These are phyloP conservation scores for Drosophila pandora DNA, from an alignment of 1,140 invertebrate genomes.

Conservation along the genomic window DNA sequence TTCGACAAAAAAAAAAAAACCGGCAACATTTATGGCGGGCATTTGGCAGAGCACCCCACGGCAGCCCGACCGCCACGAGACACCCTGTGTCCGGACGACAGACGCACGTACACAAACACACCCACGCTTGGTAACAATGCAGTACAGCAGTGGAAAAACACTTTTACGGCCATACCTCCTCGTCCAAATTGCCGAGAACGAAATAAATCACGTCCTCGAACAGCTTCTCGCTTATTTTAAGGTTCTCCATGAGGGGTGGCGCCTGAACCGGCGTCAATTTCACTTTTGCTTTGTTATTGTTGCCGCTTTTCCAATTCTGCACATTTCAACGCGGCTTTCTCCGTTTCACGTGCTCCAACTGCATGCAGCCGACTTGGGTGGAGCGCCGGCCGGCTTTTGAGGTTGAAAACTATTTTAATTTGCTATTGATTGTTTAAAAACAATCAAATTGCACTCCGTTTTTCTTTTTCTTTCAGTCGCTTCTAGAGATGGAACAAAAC, in stretches of 20 bases:
- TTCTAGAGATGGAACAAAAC: no score
- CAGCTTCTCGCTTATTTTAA: constrained; percentile 75
- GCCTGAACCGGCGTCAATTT: constrained; percentile 48
- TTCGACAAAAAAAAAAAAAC: constrained; percentile 28
- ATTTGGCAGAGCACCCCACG: constrained; percentile 39
- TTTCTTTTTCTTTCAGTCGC: not conserved
- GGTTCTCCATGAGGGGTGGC: constrained; percentile 58
- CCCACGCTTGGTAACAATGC: constrained; percentile 19
- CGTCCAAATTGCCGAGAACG: constrained; percentile 76
- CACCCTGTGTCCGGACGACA: constrained; percentile 26
- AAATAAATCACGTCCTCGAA: constrained; percentile 78
- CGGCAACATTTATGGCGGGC: constrained; percentile 74
- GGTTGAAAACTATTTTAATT: no score
- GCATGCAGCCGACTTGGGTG: not conserved
- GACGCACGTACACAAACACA: constrained; percentile 18
- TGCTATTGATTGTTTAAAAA: not conserved
- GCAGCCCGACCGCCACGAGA: constrained; percentile 34
- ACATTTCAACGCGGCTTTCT: not conserved
- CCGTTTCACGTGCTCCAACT: not conserved
- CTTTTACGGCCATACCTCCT: constrained; percentile 63
- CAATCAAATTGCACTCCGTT: constrained; percentile 1
- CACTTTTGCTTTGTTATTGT: constrained; percentile 68
- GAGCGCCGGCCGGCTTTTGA: not conserved
- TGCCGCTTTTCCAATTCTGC: constrained; percentile 15
- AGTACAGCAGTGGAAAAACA: constrained; percentile 26